phyloP scores from a whole-genome alignment of 2,797 vertebrate genomes.

The Orientallactaga sibirica region DNA sequence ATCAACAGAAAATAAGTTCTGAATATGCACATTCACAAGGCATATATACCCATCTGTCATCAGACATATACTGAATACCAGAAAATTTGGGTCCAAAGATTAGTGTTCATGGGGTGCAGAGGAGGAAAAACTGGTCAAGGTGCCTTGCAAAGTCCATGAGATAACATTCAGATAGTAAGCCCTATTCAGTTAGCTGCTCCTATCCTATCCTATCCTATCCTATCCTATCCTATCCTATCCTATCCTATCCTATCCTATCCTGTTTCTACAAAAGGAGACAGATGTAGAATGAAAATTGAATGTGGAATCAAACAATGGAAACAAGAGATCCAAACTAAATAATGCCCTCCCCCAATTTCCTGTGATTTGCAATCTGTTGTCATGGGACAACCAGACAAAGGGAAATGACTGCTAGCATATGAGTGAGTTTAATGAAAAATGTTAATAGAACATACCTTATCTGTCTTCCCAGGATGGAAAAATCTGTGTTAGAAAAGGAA shows the following conservation, averaged over 20 bases:
- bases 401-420: conserved; percentile 65
- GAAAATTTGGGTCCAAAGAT: neutral
- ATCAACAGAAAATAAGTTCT: neutral
- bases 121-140: neutral
- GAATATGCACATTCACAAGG: neutral
- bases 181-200: neutral
- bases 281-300: conserved; percentile 43
- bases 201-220: neutral
- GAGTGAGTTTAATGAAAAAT: conserved; percentile 39
- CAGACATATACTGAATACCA: neutral
- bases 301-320: conserved; percentile 71
- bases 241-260: too few relatives aligned
- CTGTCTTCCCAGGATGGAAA: conserved; percentile 63
- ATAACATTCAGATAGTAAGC: neutral
- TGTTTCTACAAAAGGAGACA: conserved; percentile 57
- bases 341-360: conserved; percentile 69
- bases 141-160: conserved; percentile 7
- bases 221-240: too few relatives aligned
- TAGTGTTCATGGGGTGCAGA: neutral
- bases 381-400: conserved; percentile 64
- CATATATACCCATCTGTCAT: neutral
- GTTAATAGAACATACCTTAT: conserved; percentile 60
- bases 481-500: conserved; percentile 62
- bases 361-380: conserved; percentile 67
- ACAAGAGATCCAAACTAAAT: conserved; percentile 76